These are phyloP conservation scores for Girardinus metallicus DNA, from an alignment of 2,797 vertebrate species.

Conservation along the genomic window DNA sequence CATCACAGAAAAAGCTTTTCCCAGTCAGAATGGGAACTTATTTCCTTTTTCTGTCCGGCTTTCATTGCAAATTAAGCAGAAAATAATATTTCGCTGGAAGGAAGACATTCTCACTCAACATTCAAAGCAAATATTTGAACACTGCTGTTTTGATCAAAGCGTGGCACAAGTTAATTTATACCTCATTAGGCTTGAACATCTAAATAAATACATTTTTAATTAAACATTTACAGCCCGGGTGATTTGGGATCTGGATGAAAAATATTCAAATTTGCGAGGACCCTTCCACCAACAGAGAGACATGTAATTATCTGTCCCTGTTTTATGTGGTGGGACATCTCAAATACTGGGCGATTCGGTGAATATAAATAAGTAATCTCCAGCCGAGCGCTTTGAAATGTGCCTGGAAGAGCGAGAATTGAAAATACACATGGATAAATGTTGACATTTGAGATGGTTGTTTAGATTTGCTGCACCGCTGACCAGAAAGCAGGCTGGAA, in stretches of 20 bases:
- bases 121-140: constrained; percentile 7
- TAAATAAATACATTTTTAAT: constrained; percentile 33
- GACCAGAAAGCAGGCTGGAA: constrained; percentile 22
- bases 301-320: constrained; percentile 18
- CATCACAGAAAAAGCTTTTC: neutral
- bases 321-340: neutral
- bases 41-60: neutral
- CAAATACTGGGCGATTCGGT: constrained; percentile 11
- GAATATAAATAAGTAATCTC: neutral
- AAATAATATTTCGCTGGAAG: constrained; percentile 12
- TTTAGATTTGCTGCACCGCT: constrained; percentile 18
- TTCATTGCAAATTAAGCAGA: constrained; percentile 10
- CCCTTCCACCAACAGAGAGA: neutral
- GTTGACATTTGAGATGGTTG: constrained; percentile 36
- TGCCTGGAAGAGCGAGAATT: constrained; percentile 19
- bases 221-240: constrained; percentile 1
- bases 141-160: constrained; percentile 12
- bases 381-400: constrained; percentile 8
- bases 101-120: constrained; percentile 6
- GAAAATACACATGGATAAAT: constrained; percentile 7
- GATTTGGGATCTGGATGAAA: constrained; percentile 14
- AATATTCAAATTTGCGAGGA: constrained; percentile 18
- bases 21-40: neutral
- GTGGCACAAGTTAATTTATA: constrained; percentile 10
- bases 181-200: neutral